phyloP scores from a whole-genome alignment of 2,888 invertebrate genomes.

The Plemyria rubiginata region DNA sequence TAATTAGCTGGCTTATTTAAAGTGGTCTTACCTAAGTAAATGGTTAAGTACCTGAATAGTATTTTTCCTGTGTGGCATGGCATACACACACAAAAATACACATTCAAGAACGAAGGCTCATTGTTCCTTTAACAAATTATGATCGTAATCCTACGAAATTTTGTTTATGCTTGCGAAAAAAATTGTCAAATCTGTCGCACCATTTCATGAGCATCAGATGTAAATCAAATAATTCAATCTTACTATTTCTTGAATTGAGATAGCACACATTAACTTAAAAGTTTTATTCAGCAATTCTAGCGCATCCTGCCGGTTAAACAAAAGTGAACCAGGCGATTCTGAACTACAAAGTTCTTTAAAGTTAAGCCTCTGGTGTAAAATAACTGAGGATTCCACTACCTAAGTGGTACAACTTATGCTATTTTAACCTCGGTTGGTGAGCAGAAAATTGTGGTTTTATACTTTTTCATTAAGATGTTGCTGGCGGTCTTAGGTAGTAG shows the following conservation, averaged over 20 bases:
- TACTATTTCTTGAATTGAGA: neutral
- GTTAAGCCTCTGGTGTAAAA: conserved; percentile 66
- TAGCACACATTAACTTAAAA: conserved; percentile 13
- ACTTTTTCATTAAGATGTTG: conserved; percentile 24
- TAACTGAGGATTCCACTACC: conserved; percentile 48
- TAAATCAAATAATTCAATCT: too few relatives aligned
- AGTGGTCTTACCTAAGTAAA: too few relatives aligned
- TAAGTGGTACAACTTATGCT: conserved; percentile 28
- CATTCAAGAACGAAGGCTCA: too few relatives aligned
- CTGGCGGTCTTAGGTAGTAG: conserved; percentile 8
- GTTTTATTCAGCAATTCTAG: conserved; percentile 26
- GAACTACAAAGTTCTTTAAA: conserved; percentile 69
- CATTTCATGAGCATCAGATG: neutral
- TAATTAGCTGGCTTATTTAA: neutral
- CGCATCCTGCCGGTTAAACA: conserved; percentile 13
- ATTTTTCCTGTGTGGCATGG: too few relatives aligned
- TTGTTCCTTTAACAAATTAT: too few relatives aligned
- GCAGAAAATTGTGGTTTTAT: conserved; percentile 20
- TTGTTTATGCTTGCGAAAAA: too few relatives aligned
- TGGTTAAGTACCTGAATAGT: too few relatives aligned
- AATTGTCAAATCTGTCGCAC: neutral
- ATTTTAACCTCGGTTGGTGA: conserved; percentile 23
- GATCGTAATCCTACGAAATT: too few relatives aligned
- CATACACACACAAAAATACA: too few relatives aligned
- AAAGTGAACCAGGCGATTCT: conserved; percentile 67